Evolutionary conservation across 2,888 invertebrate genomes (phyloP).

Genomic region (Syrista parreyssii): DNA sequence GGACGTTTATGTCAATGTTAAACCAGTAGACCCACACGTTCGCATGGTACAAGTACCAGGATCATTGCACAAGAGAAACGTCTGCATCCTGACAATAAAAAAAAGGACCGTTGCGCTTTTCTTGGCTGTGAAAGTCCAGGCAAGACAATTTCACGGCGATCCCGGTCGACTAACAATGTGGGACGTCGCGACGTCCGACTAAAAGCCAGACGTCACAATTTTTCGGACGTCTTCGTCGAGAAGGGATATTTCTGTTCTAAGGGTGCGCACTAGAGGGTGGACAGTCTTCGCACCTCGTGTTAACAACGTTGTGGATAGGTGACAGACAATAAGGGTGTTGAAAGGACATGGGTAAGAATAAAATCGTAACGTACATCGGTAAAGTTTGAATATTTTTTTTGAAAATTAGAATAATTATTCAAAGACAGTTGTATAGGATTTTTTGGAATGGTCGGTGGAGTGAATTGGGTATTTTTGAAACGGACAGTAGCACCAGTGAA

Average conservation of each 20-base stretch:
- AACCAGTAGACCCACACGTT: too few relatives aligned
- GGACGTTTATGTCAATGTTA: too few relatives aligned
- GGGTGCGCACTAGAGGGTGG: constrained; percentile 8
- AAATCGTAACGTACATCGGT: neutral
- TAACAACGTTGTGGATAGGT: neutral
- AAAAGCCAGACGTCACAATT: constrained; percentile 45
- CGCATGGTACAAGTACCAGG: too few relatives aligned
- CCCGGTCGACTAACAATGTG: constrained; percentile 29
- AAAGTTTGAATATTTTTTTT: neutral
- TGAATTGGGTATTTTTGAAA: neutral
- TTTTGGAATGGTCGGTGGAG: rapidly evolving
- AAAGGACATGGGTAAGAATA: neutral
- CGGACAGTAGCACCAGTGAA: neutral
- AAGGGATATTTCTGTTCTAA: constrained; percentile 9
- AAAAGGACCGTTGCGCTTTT: neutral
- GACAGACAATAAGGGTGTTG: neutral
- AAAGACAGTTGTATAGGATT: neutral
- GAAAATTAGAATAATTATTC: neutral
- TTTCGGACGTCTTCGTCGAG: constrained; percentile 26
- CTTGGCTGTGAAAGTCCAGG: neutral
- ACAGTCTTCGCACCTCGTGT: neutral
- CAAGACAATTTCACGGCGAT: constrained; percentile 35
- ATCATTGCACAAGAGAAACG: too few relatives aligned
- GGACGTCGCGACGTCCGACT: constrained; percentile 33
- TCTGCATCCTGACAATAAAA: neutral